Base-by-base conservation (phyloP, 2,888 invertebrate genomes). In the Iselma pallidipennis region DNA sequence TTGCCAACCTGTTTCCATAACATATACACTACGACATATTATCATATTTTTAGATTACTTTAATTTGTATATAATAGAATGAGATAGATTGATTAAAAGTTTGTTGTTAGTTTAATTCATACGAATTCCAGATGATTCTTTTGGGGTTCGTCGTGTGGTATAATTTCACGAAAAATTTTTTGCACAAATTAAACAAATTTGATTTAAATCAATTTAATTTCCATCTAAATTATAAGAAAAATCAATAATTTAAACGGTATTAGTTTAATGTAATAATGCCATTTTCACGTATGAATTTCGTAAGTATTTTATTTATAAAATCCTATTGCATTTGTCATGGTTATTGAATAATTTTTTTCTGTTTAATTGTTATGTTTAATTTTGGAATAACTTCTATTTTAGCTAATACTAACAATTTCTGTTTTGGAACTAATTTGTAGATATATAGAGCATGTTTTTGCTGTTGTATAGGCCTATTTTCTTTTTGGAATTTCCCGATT, bases 81-180 rank as follows among this genome's bases (percentile, higher is more conserved):
- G 37, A 16, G 37, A 37, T 16, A 16, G 37, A 37, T 4, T 6
- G 1, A 4, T 14, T 1, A 16, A 1, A 5, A 16, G 16, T 37
- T 37, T 14, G 37, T 16, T 16, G 37, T 37, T 0, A 37, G n/a
- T 3, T 37, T 14, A 6, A 52, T 33, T 25, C 53, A 37, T 28
- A 49, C 16, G 26, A 33, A 49, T 62, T 62, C 62, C 62, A 62
- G 62, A 62, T 62, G 62, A 62, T 62, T 62, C 62, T 50, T 28
- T 62, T 49, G 12, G 45, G 42, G 50, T 58, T 58, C 55, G 55
- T 58, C 57, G 45, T 28, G 19, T 28, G 19, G 55, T 50, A 54
- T 26, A 53, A 49, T 61, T 60, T 50, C 16, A 12, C 4, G 21
- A 51, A 52, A 48, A 60, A 55, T 49, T 55, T 55, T 55, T 51